These are phyloP conservation scores for Eubasilissa regina DNA, from an alignment of 1,140 invertebrate genomes.

Conservation along the genomic window DNA sequence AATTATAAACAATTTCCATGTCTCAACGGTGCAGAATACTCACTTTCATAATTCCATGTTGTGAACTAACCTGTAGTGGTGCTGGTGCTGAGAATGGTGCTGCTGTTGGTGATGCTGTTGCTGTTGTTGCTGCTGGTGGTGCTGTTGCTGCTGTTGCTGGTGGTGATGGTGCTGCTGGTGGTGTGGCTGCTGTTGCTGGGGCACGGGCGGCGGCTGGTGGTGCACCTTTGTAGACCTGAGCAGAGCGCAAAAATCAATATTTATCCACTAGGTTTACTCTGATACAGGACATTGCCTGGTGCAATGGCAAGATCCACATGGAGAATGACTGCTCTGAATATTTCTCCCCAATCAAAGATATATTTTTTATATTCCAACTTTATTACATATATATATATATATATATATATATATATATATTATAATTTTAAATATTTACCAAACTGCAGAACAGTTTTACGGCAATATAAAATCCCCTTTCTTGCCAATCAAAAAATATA, in stretches of 20 bases:
- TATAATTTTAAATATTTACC: no score
- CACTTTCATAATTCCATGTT: not conserved
- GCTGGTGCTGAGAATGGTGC: constrained; percentile 60
- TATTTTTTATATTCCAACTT: no score
- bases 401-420: no score
- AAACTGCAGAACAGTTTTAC: no score
- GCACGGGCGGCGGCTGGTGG: constrained; percentile 61
- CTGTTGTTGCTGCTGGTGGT: constrained; percentile 51
- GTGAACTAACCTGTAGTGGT: constrained; percentile 65
- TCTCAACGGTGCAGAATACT: not conserved
- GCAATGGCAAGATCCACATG: no score
- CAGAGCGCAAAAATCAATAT: constrained; percentile 3
- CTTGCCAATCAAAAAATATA: no score
- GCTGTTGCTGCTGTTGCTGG: constrained; percentile 48
- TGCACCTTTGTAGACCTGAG: constrained; percentile 57
- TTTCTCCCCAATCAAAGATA: no score
- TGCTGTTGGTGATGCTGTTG: constrained; percentile 61
- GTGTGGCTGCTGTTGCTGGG: constrained; percentile 53
- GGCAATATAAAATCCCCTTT: no score
- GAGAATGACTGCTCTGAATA: no score
- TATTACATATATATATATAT: no score
- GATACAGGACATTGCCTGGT: no score
- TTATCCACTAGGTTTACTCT: no score
- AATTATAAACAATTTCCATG: not conserved
- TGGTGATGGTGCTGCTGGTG: constrained; percentile 62